Evolutionary conservation across 2,888 invertebrate species (phyloP).

Genomic region (Auanema sp.): DNA sequence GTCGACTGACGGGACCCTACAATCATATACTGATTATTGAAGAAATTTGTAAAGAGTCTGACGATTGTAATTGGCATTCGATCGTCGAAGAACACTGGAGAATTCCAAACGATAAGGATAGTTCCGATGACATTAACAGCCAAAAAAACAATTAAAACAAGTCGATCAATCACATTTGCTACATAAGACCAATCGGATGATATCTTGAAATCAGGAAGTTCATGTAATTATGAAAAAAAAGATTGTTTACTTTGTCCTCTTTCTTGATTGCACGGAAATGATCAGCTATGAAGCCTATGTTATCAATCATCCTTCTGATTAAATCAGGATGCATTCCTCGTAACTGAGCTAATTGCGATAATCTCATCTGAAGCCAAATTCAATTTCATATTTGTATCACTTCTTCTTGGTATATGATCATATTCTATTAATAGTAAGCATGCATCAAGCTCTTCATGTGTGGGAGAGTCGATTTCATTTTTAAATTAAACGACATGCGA

Average conservation of each 20-base stretch:
- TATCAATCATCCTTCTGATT: constrained; percentile 63
- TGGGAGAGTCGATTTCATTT: no score
- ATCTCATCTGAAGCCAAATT: constrained; percentile 35
- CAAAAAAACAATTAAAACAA: constrained; percentile 59
- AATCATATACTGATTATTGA: constrained; percentile 2
- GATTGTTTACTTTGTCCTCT: constrained; percentile 50
- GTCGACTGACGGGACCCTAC: constrained; percentile 28
- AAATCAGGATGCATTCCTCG: constrained; percentile 63
- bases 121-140: constrained; percentile 54
- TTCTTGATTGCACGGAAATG: constrained; percentile 59
- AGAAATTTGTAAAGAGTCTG: constrained; percentile 10
- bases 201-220: constrained; percentile 35
- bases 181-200: constrained; percentile 63
- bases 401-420: no score
- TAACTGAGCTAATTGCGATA: constrained; percentile 54
- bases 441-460: no score
- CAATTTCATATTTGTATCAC: no score
- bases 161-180: constrained; percentile 61
- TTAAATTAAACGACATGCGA: no score
- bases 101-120: constrained; percentile 50
- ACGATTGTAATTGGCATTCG: constrained; percentile 47
- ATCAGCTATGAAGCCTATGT: constrained; percentile 62
- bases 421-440: no score
- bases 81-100: constrained; percentile 53
- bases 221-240: not conserved